phyloP scores from a whole-genome alignment of 2,888 invertebrate genomes.

The Trichopoda pennipes region DNA sequence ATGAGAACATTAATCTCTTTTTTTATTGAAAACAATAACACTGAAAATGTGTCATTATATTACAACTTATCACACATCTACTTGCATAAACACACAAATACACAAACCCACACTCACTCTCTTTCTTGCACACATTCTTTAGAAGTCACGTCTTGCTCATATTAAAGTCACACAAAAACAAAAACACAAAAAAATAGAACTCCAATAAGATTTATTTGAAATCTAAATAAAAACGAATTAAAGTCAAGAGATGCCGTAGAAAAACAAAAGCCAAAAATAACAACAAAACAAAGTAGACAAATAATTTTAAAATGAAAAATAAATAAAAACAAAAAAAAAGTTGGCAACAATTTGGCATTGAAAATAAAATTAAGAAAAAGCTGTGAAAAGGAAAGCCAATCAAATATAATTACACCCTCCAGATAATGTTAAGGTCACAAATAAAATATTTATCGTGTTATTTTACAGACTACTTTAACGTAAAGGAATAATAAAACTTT shows the following conservation, averaged over 20 bases:
- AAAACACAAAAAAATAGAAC: not conserved
- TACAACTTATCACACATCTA: slow-evolving; percentile 14
- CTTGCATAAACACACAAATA: not conserved
- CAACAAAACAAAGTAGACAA: not conserved
- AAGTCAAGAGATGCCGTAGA: slow-evolving; percentile 2
- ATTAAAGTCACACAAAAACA: slow-evolving; percentile 5
- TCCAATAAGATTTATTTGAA: slow-evolving; percentile 44
- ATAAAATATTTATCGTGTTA: slow-evolving; percentile 18
- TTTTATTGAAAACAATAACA: slow-evolving; percentile 16
- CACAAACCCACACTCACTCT: not conserved
- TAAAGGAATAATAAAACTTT: too few species aligned
- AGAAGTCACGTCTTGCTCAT: slow-evolving; percentile 17
- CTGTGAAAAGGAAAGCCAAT: not conserved
- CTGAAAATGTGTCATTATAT: slow-evolving; percentile 42
- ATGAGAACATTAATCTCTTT: slow-evolving; percentile 5
- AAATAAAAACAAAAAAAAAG: not conserved
- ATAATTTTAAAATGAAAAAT: slow-evolving; percentile 37
- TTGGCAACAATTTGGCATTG: slow-evolving; percentile 67
- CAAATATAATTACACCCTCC: not conserved
- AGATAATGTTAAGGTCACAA: slow-evolving; percentile 16
- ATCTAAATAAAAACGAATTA: slow-evolving; percentile 32
- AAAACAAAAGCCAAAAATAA: not conserved
- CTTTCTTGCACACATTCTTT: not conserved
- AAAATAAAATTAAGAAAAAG: slow-evolving; percentile 45
- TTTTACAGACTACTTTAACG: too few species aligned